Base-by-base conservation (phyloP, 1,140 invertebrate species). In the Drosophila lacertosa region DNA sequence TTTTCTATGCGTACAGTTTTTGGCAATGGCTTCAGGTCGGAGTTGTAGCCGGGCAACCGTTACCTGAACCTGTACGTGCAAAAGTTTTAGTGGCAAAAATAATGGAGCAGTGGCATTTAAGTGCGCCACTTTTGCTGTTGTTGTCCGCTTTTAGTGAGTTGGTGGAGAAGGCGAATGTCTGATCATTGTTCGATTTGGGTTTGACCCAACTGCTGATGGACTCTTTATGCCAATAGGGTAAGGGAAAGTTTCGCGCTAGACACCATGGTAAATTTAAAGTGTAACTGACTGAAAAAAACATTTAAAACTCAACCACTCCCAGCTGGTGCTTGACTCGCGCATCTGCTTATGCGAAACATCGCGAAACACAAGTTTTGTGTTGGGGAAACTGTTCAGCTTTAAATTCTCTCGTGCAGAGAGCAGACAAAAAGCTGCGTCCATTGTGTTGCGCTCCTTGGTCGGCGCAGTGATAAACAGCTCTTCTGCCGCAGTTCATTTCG, bases 61-160 rank as follows among this genome's bases (percentile, higher is more conserved):
- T 26, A 75, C 63, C 37, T 42, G n/a, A 71, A 78, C 57, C 69
- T 70, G 51, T 59, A 88, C 82, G 81, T 86, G 77, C 81, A 68
- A 77, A 86, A 86, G 53, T 86, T 86, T 86, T 81, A 76, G 81
- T 86, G 77, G 73, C 81, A 70, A 74, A 84, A 84, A 84, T 84
- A 84, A 84, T 81, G 81, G 77, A 86, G 81, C 81, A 77, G 59
- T 68, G 77, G 33, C 73, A 48, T 50, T 42, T 66, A 65, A 76
- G 54, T 76, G 72, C 45, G 42, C 72, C 44, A 65, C 42, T 80
- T 63, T 70, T 65, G 50, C 55, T 7, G 15, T 35, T 62, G 16
- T 47, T 47, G 39, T 35, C 53, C 53, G 42, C 26, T 7, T 29
- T 29, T 29, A 29, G 26, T 1, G 26, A n/a, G n/a, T n/a, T n/a